Conservation (phyloP, 2,888 invertebrate genomes). For the Phengaris arion region DNA sequence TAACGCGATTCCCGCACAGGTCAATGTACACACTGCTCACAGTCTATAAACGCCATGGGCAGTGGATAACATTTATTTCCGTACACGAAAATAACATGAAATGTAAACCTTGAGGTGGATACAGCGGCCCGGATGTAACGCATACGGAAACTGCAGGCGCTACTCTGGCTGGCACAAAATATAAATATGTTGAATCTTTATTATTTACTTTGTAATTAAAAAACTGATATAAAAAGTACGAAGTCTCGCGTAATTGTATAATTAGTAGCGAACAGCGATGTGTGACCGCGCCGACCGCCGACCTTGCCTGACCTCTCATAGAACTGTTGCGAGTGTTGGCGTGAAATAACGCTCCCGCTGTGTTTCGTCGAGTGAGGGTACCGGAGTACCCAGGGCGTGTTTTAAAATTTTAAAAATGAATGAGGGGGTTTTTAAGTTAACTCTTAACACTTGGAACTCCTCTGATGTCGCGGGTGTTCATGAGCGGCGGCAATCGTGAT, state of each 20-base stretch:
- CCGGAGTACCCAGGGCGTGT: too few relatives aligned
- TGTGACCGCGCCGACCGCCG: constrained; percentile 9
- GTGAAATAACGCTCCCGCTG: background rate
- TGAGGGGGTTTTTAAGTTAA: too few relatives aligned
- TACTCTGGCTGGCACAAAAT: background rate
- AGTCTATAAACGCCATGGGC: background rate
- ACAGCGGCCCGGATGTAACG: background rate
- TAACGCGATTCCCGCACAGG: background rate
- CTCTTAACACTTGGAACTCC: too few relatives aligned
- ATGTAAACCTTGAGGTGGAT: background rate
- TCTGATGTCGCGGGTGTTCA: too few relatives aligned
- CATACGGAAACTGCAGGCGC: background rate
- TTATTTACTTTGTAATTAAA: background rate
- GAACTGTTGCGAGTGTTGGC: background rate
- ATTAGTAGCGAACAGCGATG: background rate
- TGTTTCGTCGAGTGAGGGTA: too few relatives aligned
- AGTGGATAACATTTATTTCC: background rate
- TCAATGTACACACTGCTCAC: background rate
- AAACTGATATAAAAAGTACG: background rate
- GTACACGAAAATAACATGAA: background rate
- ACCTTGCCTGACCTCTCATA: constrained; percentile 10
- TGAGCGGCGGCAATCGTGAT: too few relatives aligned
- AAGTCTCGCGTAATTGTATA: constrained; percentile 8
- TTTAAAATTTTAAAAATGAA: too few relatives aligned
- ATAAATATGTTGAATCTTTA: background rate